phyloP scores from a whole-genome alignment of 2,888 invertebrate genomes.

The Pterostichus niger region DNA sequence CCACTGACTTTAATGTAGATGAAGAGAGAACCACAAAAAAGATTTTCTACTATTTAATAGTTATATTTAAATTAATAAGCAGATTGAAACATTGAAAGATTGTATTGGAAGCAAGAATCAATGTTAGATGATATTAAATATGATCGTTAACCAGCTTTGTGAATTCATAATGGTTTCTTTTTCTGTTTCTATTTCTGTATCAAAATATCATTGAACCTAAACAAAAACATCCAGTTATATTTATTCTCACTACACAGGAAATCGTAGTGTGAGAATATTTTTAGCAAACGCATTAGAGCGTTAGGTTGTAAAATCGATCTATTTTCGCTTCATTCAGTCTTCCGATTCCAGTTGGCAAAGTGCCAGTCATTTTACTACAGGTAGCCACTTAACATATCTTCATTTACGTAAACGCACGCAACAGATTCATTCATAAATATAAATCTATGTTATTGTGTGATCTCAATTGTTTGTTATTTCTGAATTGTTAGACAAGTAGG shows the following conservation, averaged over 20 bases:
- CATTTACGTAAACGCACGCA: slow-evolving; percentile 30
- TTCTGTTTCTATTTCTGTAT: not conserved
- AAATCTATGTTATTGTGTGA: not conserved
- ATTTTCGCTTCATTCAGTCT: slow-evolving; percentile 51
- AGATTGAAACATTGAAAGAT: too few relatives aligned
- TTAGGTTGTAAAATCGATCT: slow-evolving; percentile 54
- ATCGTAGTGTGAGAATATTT: slow-evolving; percentile 45
- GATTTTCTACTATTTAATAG: too few relatives aligned
- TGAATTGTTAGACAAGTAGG: not conserved
- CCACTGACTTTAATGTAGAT: too few relatives aligned
- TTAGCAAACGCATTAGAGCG: slow-evolving; percentile 47
- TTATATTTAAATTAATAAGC: too few relatives aligned
- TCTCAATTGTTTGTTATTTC: not conserved
- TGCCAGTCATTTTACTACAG: slow-evolving; percentile 52
- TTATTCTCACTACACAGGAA: slow-evolving; percentile 13
- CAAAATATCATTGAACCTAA: slow-evolving; percentile 12
- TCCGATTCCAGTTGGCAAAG: slow-evolving; percentile 42
- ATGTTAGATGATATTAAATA: too few relatives aligned
- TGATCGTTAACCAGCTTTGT: too few relatives aligned
- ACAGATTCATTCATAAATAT: slow-evolving; percentile 38
- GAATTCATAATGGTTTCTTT: not conserved
- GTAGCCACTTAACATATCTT: slow-evolving; percentile 25
- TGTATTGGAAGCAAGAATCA: too few relatives aligned
- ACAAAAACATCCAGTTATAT: slow-evolving; percentile 26
- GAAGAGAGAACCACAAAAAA: too few relatives aligned